A percentile compares a stretch with the other conserved stretches of the same genome.
Evolutionary conservation across 1,140 invertebrate genomes (phyloP).

Genomic region (Rhyacophila brunnea): DNA sequence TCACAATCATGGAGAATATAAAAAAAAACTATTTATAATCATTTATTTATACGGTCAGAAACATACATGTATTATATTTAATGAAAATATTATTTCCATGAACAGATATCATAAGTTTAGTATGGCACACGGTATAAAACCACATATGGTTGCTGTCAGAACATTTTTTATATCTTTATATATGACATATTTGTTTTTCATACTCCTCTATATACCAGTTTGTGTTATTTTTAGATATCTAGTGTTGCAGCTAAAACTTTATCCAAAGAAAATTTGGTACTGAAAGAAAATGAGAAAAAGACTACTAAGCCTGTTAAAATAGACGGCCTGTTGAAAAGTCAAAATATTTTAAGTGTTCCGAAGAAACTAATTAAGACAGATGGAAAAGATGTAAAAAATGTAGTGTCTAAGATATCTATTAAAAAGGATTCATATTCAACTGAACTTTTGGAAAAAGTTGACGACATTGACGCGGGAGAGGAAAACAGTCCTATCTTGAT

Average conservation of each 20-base stretch:
- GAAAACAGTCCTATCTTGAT: constrained; percentile 72
- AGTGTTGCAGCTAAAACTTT: constrained; percentile 7
- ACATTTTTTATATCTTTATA: no score
- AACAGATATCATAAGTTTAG: no score
- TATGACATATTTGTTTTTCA: no score
- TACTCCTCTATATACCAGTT: no score
- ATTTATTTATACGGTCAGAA: no score
- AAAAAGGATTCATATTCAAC: constrained; percentile 32
- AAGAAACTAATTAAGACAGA: neutral
- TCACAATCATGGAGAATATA: no score
- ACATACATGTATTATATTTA: no score
- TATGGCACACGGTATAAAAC: no score
- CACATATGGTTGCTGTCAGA: no score
- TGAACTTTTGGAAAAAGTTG: constrained; percentile 43
- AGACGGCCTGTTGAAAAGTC: neutral
- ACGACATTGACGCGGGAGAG: constrained; percentile 70
- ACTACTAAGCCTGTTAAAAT: constrained; percentile 35
- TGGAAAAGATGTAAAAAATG: neutral
- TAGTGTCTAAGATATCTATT: neutral
- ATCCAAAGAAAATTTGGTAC: constrained; percentile 21
- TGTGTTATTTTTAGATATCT: constrained; percentile 21
- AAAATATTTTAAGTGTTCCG: constrained; percentile 22
- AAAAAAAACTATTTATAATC: no score
- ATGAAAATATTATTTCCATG: no score
- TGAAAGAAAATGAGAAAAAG: constrained; percentile 39